Evolutionary conservation across 2,888 invertebrate genomes (phyloP).

Genomic region (Cacoxenus indagator): DNA sequence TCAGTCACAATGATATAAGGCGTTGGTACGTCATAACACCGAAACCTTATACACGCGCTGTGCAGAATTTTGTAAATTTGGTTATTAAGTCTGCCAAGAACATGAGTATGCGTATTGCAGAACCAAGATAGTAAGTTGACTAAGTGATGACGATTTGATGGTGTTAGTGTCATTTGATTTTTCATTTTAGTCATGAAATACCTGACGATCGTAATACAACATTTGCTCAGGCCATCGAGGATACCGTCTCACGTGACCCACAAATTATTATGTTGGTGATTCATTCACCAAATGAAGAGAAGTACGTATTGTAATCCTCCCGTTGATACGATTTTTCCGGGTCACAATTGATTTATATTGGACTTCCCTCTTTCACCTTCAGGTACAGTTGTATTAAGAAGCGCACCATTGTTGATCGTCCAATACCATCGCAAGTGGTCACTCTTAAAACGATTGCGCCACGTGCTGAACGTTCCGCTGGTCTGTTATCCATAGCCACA

Average conservation of each 20-base stretch:
- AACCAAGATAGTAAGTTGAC: constrained; percentile 68
- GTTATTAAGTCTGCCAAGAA: constrained; percentile 70
- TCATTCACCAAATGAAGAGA: constrained; percentile 78
- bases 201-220: constrained; percentile 75
- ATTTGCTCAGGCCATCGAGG: constrained; percentile 76
- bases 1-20: constrained; percentile 53
- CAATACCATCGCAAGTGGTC: constrained; percentile 79
- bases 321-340: too few species aligned
- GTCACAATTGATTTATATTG: background rate
- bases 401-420: constrained; percentile 82
- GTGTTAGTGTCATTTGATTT: background rate
- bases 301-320: constrained; percentile 62
- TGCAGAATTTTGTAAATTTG: constrained; percentile 60
- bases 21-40: constrained; percentile 71
- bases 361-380: background rate
- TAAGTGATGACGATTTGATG: background rate
- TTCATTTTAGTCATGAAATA: constrained; percentile 68
- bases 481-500: constrained; percentile 84
- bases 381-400: constrained; percentile 91
- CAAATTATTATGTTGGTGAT: constrained; percentile 79
- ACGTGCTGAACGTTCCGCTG: constrained; percentile 65
- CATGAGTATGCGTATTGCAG: constrained; percentile 71
- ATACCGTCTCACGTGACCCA: constrained; percentile 73
- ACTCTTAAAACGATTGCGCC: constrained; percentile 64
- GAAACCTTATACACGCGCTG: constrained; percentile 51